Evolutionary conservation across 2,888 invertebrate genomes (phyloP).

Genomic region (Prosopocoilus inquinatus): DNA sequence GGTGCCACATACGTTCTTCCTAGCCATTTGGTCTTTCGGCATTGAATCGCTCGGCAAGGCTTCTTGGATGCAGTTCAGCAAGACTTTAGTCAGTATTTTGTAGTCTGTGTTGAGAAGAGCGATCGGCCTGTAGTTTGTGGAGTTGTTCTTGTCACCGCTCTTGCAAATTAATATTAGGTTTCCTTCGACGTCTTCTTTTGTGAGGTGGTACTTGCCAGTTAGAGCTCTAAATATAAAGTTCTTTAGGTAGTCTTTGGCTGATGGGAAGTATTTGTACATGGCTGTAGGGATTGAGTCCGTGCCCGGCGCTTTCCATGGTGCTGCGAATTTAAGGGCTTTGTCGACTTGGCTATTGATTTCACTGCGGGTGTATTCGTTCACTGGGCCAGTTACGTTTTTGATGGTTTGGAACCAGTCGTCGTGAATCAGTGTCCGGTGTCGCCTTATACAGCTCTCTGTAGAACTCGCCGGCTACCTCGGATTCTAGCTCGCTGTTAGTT

Average conservation of each 20-base stretch:
- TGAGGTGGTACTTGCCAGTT: too few relatives aligned
- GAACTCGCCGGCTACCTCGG: too few relatives aligned
- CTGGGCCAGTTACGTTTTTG: too few relatives aligned
- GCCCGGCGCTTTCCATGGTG: slow-evolving; percentile 25
- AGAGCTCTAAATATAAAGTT: slow-evolving; percentile 4
- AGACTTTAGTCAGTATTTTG: slow-evolving; percentile 13
- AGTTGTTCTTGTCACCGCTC: background rate
- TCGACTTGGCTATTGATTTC: too few relatives aligned
- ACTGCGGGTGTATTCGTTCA: too few relatives aligned
- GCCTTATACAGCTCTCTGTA: too few relatives aligned
- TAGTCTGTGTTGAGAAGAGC: slow-evolving; percentile 14
- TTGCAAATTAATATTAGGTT: slow-evolving; percentile 8
- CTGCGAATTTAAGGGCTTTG: slow-evolving; percentile 8
- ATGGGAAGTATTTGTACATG: slow-evolving; percentile 15
- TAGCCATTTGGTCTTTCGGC: slow-evolving; percentile 10
- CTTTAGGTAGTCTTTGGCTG: too few relatives aligned
- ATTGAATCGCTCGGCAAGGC: background rate
- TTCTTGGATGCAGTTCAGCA: background rate
- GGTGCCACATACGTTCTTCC: slow-evolving; percentile 9
- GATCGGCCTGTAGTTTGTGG: slow-evolving; percentile 13
- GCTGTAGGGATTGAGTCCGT: slow-evolving; percentile 18
- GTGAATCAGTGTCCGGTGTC: too few relatives aligned
- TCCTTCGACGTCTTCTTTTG: slow-evolving; percentile 2
- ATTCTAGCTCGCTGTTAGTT: too few relatives aligned
- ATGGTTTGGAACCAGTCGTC: too few relatives aligned